Conservation (phyloP, 2,113 vertebrate genomes). For the Peromyscus californicus region DNA sequence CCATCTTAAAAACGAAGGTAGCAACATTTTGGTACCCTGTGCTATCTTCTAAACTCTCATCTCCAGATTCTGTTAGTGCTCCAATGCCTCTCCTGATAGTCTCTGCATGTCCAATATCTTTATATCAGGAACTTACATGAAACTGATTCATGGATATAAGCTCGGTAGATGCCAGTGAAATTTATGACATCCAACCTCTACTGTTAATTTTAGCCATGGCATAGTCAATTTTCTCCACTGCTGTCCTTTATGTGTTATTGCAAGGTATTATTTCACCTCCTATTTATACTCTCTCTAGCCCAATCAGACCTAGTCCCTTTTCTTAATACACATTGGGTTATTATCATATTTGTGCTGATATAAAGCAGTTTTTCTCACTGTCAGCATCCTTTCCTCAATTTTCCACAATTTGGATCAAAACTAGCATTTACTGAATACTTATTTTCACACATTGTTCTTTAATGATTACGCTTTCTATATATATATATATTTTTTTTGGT, state of each 20-base stretch:
- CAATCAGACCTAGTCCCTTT: not conserved
- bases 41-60: not conserved
- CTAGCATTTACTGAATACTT: conserved; percentile 19
- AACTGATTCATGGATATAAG: not conserved
- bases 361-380: conserved; percentile 18
- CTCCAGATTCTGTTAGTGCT: not conserved
- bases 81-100: not conserved
- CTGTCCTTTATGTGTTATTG: not conserved
- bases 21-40: not conserved
- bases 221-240: not conserved
- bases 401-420: conserved; percentile 44
- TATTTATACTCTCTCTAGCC: not conserved
- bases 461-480: conserved; percentile 20
- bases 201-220: not conserved
- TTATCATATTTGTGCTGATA: not conserved
- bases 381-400: not conserved
- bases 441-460: conserved; percentile 50
- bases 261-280: conserved; percentile 22
- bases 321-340: not conserved
- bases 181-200: not conserved
- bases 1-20: not conserved
- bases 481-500: too few relatives aligned
- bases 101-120: not conserved
- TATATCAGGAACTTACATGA: conserved; percentile 15
- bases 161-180: not conserved